phyloP scores from a whole-genome alignment of 2,888 invertebrate species.

The Frankliniella fusca region DNA sequence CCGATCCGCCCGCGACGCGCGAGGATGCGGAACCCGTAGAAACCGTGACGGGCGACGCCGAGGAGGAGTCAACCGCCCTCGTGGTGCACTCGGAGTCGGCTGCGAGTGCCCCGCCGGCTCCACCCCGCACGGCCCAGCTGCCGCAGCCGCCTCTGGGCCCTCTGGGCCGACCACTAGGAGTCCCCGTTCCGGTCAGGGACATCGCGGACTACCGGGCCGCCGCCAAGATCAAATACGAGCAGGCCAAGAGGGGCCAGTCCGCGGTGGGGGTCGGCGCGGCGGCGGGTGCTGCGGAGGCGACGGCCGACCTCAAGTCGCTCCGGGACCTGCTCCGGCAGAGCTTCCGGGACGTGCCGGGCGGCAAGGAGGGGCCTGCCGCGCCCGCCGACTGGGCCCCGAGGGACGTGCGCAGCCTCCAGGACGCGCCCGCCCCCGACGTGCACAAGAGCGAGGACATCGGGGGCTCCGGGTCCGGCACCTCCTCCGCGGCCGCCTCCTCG shows the following conservation, averaged over 20 bases:
- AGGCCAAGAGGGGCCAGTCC: background rate
- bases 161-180: background rate
- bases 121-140: background rate
- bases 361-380: background rate
- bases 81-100: background rate
- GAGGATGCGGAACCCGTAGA: background rate
- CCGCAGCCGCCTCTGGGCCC: background rate
- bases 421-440: background rate
- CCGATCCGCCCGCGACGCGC: too few relatives aligned
- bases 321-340: background rate
- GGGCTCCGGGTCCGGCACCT: background rate
- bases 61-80: background rate
- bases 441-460: constrained; percentile 22
- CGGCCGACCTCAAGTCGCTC: constrained; percentile 10
- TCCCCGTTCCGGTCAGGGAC: background rate
- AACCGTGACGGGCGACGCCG: background rate
- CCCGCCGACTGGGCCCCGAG: background rate
- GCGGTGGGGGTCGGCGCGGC: background rate
- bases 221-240: constrained; percentile 12
- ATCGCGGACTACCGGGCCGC: constrained; percentile 12
- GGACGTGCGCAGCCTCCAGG: background rate
- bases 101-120: background rate
- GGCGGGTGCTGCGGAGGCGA: background rate
- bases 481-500: background rate
- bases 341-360: background rate